phyloP scores from a whole-genome alignment of 2,888 invertebrate species.

The Amblyjoppa fuscipennis region DNA sequence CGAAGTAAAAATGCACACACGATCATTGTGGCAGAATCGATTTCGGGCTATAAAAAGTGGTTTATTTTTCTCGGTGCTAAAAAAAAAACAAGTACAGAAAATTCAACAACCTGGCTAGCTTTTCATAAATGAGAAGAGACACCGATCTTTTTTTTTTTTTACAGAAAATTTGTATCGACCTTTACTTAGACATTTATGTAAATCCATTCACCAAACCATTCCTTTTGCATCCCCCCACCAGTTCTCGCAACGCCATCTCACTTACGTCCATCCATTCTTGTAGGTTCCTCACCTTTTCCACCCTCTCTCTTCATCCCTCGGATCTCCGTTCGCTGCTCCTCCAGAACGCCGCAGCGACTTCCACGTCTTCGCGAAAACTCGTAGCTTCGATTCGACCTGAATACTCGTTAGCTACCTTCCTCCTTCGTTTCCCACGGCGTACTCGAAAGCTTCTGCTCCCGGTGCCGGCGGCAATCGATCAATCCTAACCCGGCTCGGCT shows the following conservation, averaged over 20 bases:
- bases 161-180: background rate
- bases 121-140: background rate
- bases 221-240: constrained; percentile 43
- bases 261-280: constrained; percentile 26
- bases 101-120: background rate
- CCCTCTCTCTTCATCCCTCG: constrained; percentile 25
- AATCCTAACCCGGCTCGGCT: constrained; percentile 61
- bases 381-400: constrained; percentile 67
- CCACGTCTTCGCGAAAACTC: constrained; percentile 61
- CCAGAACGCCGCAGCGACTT: constrained; percentile 45
- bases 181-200: constrained; percentile 24
- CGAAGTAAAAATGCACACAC: too few species aligned
- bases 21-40: too few species aligned
- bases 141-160: background rate
- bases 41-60: too few species aligned
- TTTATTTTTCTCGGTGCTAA: too few species aligned
- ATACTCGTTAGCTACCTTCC: constrained; percentile 65
- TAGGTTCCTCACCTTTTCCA: constrained; percentile 8
- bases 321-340: background rate
- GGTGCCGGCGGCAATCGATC: constrained; percentile 62
- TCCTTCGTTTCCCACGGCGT: constrained; percentile 42
- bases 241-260: constrained; percentile 22
- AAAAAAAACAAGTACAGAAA: background rate
- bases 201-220: constrained; percentile 46
- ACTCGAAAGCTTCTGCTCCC: constrained; percentile 48